Evolutionary conservation across 92 coral and sea anemone genomes (phyloP), one percentile per base, ranked within the genome.

Genomic region (Parazoanthus darwini): DNA sequence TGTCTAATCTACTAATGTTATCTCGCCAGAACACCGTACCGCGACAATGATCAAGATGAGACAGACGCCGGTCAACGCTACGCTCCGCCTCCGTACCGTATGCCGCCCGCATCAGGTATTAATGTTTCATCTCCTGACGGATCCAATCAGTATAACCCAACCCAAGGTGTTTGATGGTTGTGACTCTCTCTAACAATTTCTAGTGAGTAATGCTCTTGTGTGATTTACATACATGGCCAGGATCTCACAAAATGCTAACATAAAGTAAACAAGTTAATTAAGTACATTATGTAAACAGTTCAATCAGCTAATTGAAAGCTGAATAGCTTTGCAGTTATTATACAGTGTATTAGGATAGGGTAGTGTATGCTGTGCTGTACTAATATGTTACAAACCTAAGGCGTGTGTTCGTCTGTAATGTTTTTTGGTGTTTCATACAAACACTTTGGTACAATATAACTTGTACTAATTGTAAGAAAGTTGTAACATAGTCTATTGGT

Each of bases 21-120:
- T 56, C 37, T 90, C n/a, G 43, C 72, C 65, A 90, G 90, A 67
- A 68, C 79, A 8, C 93, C 95, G 1, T 37, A 46, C 18, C 71
- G 29, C 0, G 71, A 81, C 7, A 6, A 46, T 51, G 56, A 48
- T 5, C 85, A 33, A 22, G 92, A 89, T 80, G 94, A 94, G 56
- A 89, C 92, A 2, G 96, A 90, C 3, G 89, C 79, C 35, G 68
- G 92, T 8, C 98, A 94, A 51, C 91, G 88, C 76, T 95, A 93
- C 33, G 94, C 96, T 66, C 98, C 98, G 9, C 98, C 98, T 59
- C 98, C 98, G 3, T 95, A 95, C 79, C 96, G 94, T 29, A 88
- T 95, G 81, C 98, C 98, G 0, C 98, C 98, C 6, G 92, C 95
- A 36, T 89, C 96, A 26, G 94, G 90, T 26, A 86, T 89, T 68